Evolutionary conservation across 2,797 vertebrate species (phyloP).

Genomic region (Acestrorhynchus altus): DNA sequence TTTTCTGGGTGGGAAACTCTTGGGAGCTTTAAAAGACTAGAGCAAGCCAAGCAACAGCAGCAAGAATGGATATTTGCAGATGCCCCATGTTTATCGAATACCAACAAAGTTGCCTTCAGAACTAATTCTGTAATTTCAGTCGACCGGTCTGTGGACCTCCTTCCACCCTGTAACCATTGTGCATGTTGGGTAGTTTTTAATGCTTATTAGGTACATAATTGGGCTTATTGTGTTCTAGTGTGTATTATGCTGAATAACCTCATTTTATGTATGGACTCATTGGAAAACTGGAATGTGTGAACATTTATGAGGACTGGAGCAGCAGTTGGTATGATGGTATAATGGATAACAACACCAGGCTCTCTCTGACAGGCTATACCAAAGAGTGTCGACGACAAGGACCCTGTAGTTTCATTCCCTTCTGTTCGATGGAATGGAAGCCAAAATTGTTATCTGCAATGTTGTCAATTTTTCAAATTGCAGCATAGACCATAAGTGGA

Average conservation of each 20-base stretch:
- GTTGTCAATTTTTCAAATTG: too few relatives aligned
- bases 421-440: too few relatives aligned
- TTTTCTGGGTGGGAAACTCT: constrained; percentile 34
- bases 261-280: too few relatives aligned
- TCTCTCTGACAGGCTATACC: too few relatives aligned
- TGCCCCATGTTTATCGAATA: constrained; percentile 7
- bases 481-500: too few relatives aligned
- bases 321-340: too few relatives aligned
- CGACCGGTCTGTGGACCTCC: neutral
- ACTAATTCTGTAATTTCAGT: constrained; percentile 20
- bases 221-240: neutral
- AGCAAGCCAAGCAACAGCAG: constrained; percentile 39
- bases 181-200: neutral
- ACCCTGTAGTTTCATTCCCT: too few relatives aligned
- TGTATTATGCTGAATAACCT: neutral
- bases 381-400: too few relatives aligned
- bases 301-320: too few relatives aligned
- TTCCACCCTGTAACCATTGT: neutral
- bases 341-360: too few relatives aligned
- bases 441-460: too few relatives aligned
- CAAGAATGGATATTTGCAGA: neutral
- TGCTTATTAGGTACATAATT: neutral
- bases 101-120: constrained; percentile 9
- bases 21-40: neutral
- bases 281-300: too few relatives aligned